phyloP scores from a whole-genome alignment of 92 coral and sea anemone species.

The Palythoa grandis region DNA sequence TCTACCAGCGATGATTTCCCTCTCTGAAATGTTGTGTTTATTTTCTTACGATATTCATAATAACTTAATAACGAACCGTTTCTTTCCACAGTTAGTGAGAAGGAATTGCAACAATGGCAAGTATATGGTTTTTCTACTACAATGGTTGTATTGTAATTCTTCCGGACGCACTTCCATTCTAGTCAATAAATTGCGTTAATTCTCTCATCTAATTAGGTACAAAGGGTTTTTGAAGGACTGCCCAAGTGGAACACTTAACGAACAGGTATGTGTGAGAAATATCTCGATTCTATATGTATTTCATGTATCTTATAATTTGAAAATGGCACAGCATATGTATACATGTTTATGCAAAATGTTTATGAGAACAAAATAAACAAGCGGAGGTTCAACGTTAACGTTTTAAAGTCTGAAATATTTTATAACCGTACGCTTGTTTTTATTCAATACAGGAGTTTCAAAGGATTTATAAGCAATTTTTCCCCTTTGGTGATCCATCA shows the following conservation, averaged over 20 bases:
- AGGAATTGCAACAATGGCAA: constrained; percentile 96
- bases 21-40: neutral
- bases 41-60: neutral
- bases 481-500: constrained; percentile 93
- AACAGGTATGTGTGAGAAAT: constrained; percentile 62
- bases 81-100: constrained; percentile 83
- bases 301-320: neutral
- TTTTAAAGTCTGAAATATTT: neutral
- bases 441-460: constrained; percentile 83
- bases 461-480: constrained; percentile 95
- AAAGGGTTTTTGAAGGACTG: constrained; percentile 96
- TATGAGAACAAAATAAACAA: neutral
- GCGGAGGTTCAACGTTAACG: neutral
- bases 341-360: neutral
- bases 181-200: no score
- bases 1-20: neutral
- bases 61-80: constrained; percentile 1
- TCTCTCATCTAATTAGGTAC: constrained; percentile 62
- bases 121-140: constrained; percentile 46
- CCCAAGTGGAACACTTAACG: constrained; percentile 89
- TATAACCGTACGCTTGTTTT: neutral
- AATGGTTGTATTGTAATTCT: neutral
- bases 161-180: neutral
- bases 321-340: neutral
- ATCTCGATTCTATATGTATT: neutral